A percentile compares a stretch with the other conserved stretches of the same genome.
Evolutionary conservation across 1,140 invertebrate species (phyloP).

Genomic region (Drosophila nebulosa): DNA sequence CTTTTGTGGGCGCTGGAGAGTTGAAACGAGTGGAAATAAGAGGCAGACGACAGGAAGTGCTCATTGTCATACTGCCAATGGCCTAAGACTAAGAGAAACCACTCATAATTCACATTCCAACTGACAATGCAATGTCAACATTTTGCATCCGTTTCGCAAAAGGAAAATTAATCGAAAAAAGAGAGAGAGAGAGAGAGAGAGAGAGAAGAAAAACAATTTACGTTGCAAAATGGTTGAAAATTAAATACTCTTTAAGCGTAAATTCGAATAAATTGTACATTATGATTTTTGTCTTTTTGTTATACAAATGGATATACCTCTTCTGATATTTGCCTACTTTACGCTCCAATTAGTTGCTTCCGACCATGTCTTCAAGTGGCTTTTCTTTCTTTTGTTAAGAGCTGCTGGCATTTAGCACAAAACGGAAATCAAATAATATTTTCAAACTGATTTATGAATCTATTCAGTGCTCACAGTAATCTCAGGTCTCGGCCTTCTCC

Average conservation of each 20-base stretch:
- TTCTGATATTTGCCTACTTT: slow-evolving; percentile 31
- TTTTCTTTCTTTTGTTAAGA: slow-evolving; percentile 69
- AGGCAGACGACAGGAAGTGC: slow-evolving; percentile 50
- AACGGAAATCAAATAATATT: slow-evolving; percentile 79
- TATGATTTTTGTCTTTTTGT: background rate
- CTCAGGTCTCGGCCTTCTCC: slow-evolving; percentile 2
- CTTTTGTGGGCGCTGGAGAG: slow-evolving; percentile 22
- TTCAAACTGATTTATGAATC: slow-evolving; percentile 78
- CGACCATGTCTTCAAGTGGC: slow-evolving; percentile 43
- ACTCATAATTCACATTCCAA: slow-evolving; percentile 67
- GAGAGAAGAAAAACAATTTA: background rate
- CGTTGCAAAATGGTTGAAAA: background rate
- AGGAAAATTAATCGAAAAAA: slow-evolving; percentile 4
- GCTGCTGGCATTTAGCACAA: slow-evolving; percentile 44
- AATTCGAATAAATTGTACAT: slow-evolving; percentile 2
- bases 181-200: background rate
- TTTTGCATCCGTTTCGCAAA: slow-evolving; percentile 54
- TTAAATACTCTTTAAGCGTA: background rate
- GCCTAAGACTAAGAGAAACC: slow-evolving; percentile 35
- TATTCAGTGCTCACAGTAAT: slow-evolving; percentile 56
- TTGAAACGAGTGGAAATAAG: background rate
- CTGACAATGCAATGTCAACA: slow-evolving; percentile 65
- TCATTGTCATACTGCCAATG: slow-evolving; percentile 70
- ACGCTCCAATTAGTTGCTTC: slow-evolving; percentile 74
- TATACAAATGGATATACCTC: background rate